Percentiles rank a stretch among this genome's conserved stretches.
Evolutionary conservation across 2,797 vertebrate species (phyloP).

Genomic region (Cercopithecus neglectus): DNA sequence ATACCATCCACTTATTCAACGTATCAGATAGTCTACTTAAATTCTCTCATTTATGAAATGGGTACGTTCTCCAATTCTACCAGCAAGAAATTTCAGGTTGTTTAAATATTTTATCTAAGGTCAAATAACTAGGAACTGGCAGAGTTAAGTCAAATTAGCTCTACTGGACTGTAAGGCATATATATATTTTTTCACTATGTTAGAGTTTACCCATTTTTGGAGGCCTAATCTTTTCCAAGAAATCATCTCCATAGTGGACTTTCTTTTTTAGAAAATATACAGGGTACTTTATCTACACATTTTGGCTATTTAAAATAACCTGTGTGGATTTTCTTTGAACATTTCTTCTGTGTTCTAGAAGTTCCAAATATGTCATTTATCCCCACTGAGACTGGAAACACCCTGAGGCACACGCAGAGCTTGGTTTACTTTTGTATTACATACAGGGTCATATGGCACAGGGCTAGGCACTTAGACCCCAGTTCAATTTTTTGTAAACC

Average conservation of each 20-base stretch:
- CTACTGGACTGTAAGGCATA: not conserved
- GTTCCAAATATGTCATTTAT: not conserved
- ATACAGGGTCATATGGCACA: not conserved
- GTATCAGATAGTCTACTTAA: not conserved
- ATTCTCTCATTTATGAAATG: not conserved
- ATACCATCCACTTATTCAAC: not conserved
- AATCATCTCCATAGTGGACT: not conserved
- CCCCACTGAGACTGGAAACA: not conserved
- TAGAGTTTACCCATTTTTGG: not conserved
- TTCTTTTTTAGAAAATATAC: not conserved
- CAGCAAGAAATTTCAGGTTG: not conserved
- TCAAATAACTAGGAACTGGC: not conserved
- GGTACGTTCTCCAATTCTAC: not conserved
- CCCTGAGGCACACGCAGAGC: not conserved
- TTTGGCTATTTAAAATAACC: constrained; percentile 2
- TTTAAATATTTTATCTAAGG: not conserved
- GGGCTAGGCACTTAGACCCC: not conserved
- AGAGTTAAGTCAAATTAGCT: not conserved
- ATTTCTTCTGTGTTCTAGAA: not conserved
- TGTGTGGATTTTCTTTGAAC: not conserved
- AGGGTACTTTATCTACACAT: not conserved
- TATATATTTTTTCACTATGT: not conserved
- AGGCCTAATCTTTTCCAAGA: not conserved
- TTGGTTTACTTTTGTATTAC: not conserved
- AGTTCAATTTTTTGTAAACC: not conserved